Evolutionary conservation across 2,113 vertebrate genomes (phyloP).

Genomic region (Ariopsis seemanni): DNA sequence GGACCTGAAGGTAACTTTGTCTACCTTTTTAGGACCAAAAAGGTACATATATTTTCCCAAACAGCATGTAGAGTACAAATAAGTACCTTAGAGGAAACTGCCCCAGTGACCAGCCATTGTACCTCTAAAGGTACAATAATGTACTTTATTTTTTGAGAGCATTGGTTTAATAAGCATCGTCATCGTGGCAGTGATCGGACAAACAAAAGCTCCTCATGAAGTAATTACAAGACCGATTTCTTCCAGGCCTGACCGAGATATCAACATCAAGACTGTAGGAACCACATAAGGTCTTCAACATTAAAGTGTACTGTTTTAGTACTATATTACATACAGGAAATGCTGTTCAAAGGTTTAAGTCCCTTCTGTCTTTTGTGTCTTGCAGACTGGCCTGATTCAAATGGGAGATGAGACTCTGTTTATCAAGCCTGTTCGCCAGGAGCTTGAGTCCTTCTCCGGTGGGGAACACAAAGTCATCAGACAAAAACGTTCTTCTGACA

Average conservation of each 20-base stretch:
- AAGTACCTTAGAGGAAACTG: too few relatives aligned
- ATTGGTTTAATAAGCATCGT: background rate
- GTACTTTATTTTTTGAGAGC: too few relatives aligned
- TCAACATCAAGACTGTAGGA: background rate
- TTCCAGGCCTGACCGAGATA: background rate
- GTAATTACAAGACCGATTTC: background rate
- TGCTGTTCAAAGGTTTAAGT: background rate
- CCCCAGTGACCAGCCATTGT: too few relatives aligned
- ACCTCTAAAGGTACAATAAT: too few relatives aligned
- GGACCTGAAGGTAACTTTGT: too few relatives aligned
- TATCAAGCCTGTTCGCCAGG: slow-evolving; percentile 80
- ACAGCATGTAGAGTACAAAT: too few relatives aligned
- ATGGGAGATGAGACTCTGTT: slow-evolving; percentile 81
- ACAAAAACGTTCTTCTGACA: slow-evolving; percentile 62
- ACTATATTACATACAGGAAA: background rate
- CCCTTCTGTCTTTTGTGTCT: slow-evolving; percentile 45
- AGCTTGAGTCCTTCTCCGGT: slow-evolving; percentile 72
- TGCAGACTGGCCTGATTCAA: slow-evolving; percentile 87
- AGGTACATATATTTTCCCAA: too few relatives aligned
- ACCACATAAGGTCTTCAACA: background rate
- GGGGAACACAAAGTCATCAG: slow-evolving; percentile 79
- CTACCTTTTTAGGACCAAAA: too few relatives aligned
- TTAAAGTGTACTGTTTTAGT: background rate
- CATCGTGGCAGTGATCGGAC: background rate
- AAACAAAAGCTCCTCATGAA: background rate